Percentiles rank a stretch among this genome's conserved stretches.
Evolutionary conservation across 2,113 vertebrate genomes (phyloP).

Genomic region (Bubalus kerabau): DNA sequence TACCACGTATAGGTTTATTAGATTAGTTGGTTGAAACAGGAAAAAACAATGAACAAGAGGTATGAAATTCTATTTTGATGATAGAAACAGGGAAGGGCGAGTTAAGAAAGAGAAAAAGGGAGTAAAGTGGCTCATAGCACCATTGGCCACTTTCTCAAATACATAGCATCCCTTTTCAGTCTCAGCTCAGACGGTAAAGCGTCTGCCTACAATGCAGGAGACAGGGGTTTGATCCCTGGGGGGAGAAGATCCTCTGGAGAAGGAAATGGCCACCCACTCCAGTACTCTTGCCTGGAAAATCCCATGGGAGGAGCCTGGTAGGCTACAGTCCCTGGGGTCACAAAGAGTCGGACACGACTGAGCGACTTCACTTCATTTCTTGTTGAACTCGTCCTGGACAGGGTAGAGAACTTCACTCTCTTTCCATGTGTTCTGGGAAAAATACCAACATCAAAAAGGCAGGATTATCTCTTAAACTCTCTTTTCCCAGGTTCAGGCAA

Average conservation of each 20-base stretch:
- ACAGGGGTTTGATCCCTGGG: fast-evolving
- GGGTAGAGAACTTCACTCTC: background rate
- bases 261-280: fast-evolving
- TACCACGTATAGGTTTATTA: background rate
- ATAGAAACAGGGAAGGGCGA: background rate
- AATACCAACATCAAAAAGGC: background rate
- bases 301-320: background rate
- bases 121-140: background rate
- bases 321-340: background rate
- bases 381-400: background rate
- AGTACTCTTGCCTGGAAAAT: background rate
- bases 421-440: background rate
- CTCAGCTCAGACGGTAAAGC: background rate
- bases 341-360: fast-evolving
- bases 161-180: background rate
- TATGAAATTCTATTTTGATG: background rate
- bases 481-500: background rate
- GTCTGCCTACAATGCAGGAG: background rate
- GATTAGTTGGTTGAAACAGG: background rate
- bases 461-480: background rate
- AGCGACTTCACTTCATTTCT: background rate
- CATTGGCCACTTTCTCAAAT: background rate
- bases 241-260: background rate
- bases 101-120: background rate
- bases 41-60: background rate